phyloP scores from a whole-genome alignment of 1,140 invertebrate genomes.

The Brachionus calyciflorus region DNA sequence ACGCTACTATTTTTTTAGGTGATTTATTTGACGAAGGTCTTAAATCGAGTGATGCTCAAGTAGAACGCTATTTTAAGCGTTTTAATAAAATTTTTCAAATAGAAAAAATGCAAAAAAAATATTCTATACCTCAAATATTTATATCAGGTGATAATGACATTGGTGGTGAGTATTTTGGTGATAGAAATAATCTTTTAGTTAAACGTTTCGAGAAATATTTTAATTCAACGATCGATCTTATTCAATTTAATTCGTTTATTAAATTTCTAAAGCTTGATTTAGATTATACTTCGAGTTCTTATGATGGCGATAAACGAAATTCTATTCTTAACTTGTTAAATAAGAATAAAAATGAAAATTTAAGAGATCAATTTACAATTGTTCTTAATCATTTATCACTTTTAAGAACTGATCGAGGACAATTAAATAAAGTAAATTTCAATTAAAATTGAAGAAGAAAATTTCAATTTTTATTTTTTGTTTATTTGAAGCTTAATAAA shows the following conservation, averaged over 20 bases:
- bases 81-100: constrained; percentile 51
- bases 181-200: constrained; percentile 70
- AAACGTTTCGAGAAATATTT: constrained; percentile 75
- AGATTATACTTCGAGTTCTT: constrained; percentile 32
- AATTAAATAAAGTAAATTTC: constrained; percentile 59
- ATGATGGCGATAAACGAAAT: neutral
- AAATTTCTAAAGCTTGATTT: constrained; percentile 43
- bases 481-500: constrained; percentile 65
- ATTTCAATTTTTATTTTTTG: neutral
- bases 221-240: constrained; percentile 36
- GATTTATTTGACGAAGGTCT: constrained; percentile 89
- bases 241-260: constrained; percentile 10
- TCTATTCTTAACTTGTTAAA: neutral
- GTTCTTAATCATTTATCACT: constrained; percentile 20
- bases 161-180: constrained; percentile 77
- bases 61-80: constrained; percentile 53
- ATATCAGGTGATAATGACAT: constrained; percentile 92
- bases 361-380: neutral
- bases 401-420: neutral
- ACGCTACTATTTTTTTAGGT: constrained; percentile 82
- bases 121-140: constrained; percentile 70
- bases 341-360: neutral
- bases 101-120: constrained; percentile 51
- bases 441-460: constrained; percentile 43
- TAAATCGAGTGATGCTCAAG: constrained; percentile 69